Conservation (phyloP, 2,797 vertebrate species). For the Pseudochirops corinnae region DNA sequence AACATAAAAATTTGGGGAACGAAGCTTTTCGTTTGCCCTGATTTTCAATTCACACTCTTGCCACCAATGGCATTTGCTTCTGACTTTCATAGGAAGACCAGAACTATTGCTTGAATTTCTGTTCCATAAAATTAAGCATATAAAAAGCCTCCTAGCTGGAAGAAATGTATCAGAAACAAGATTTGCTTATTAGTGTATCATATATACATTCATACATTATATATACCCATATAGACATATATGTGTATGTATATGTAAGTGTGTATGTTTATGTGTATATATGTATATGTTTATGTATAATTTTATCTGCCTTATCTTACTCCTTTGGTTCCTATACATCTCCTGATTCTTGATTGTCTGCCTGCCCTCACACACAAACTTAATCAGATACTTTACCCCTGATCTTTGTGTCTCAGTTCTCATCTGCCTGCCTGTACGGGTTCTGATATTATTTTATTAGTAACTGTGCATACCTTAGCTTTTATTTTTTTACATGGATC, state of each 20-base stretch:
- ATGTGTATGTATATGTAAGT: no score
- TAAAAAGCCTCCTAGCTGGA: neutral
- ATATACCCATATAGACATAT: no score
- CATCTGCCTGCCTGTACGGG: neutral
- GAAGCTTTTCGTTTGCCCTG: slow-evolving; percentile 65
- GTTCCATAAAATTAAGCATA: neutral
- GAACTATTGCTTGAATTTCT: neutral
- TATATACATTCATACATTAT: no score
- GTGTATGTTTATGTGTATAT: no score
- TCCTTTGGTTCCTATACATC: neutral
- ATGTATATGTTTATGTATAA: no score
- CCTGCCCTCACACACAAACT: neutral
- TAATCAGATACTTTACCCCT: neutral
- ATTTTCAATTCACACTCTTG: neutral
- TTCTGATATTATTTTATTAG: neutral
- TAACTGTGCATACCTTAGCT: neutral
- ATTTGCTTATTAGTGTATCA: neutral
- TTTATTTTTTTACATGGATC: neutral
- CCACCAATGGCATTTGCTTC: neutral
- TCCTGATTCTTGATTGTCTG: neutral
- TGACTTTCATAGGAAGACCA: neutral
- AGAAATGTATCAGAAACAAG: neutral
- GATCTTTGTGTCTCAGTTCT: neutral
- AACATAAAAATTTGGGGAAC: slow-evolving; percentile 72
- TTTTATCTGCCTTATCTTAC: neutral